These are phyloP conservation scores for Formica selysi DNA, from an alignment of 1,140 invertebrate species.

Conservation along the genomic window DNA sequence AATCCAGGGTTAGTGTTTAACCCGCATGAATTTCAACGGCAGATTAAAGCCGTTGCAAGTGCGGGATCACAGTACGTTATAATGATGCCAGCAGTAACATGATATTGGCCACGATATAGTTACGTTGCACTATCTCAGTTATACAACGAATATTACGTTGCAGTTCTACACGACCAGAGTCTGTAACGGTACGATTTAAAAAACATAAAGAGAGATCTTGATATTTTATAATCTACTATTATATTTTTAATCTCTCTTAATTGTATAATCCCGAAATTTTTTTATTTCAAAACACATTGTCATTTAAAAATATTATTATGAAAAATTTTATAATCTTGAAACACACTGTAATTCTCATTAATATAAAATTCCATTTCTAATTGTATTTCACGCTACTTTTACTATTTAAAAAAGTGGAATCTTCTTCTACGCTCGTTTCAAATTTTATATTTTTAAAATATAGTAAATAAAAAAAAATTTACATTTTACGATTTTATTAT, in stretches of 20 bases:
- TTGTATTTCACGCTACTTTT: not conserved
- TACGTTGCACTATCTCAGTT: not conserved
- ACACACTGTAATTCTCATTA: not conserved
- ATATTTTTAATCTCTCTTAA: too few species aligned
- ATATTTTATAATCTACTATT: too few species aligned
- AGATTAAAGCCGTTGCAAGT: slow-evolving; percentile 48
- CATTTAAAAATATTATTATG: not conserved
- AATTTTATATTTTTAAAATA: too few species aligned
- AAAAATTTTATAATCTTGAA: not conserved
- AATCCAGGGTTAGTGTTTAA: slow-evolving; percentile 44
- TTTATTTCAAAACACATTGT: too few species aligned
- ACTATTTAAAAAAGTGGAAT: not conserved
- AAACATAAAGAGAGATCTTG: too few species aligned
- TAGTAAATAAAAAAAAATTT: too few species aligned
- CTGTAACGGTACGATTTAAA: not conserved
- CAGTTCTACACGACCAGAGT: not conserved
- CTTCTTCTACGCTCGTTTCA: not conserved
- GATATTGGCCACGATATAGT: slow-evolving; percentile 50
- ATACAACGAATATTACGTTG: slow-evolving; percentile 26
- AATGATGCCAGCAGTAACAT: slow-evolving; percentile 42
- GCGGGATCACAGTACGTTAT: slow-evolving; percentile 41
- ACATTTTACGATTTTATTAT: not conserved
- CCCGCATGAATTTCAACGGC: slow-evolving; percentile 47
- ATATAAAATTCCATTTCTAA: not conserved
- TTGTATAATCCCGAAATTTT: too few species aligned